phyloP scores from a whole-genome alignment of 2,113 vertebrate species.

The Dipodomys stephensi region DNA sequence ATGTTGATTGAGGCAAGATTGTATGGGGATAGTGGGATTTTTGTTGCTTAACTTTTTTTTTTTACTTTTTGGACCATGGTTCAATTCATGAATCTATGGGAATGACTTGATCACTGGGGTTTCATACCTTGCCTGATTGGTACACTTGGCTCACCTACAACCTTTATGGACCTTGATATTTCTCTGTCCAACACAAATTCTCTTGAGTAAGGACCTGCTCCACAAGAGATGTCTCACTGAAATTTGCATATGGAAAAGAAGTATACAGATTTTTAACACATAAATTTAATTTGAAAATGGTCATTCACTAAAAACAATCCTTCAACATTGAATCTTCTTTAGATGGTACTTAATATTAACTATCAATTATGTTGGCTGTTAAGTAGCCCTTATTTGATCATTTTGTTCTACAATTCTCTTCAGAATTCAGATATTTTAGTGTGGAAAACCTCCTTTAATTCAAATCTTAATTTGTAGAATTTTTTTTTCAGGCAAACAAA shows the following conservation, averaged over 20 bases:
- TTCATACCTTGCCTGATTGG: too few species aligned
- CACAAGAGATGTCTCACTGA: too few species aligned
- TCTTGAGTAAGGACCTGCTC: too few species aligned
- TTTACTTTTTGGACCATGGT: too few species aligned
- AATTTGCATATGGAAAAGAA: not conserved
- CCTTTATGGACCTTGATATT: too few species aligned
- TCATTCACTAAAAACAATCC: not conserved
- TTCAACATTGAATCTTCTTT: not conserved
- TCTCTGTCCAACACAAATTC: too few species aligned
- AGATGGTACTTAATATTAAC: not conserved
- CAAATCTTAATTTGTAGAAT: not conserved
- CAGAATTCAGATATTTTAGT: not conserved
- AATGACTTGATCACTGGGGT: too few species aligned
- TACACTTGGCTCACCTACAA: too few species aligned
- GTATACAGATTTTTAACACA: not conserved
- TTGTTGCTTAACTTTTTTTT: too few species aligned
- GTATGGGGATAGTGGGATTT: too few species aligned
- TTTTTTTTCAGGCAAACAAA: not conserved
- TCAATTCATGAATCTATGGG: too few species aligned
- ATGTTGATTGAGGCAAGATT: too few species aligned
- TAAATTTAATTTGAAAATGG: conserved; percentile 3
- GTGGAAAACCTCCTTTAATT: not conserved
- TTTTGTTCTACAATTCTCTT: not conserved
- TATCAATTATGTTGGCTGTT: not conserved
- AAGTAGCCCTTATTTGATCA: not conserved